Evolutionary conservation across 2,113 vertebrate genomes (phyloP).

Genomic region (Zosterops lateralis): DNA sequence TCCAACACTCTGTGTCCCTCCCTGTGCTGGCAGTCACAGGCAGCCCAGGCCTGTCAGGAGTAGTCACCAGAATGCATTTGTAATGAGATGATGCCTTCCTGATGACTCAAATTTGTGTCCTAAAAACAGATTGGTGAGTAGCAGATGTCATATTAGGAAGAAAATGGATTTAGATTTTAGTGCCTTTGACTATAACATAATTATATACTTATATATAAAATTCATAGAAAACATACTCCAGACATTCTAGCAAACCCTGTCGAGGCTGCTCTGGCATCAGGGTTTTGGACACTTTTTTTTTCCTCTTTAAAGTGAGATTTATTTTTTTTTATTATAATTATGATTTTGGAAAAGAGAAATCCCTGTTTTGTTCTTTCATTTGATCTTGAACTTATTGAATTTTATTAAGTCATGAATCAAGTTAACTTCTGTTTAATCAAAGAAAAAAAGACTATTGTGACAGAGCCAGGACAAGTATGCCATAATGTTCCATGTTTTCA

Average conservation of each 20-base stretch:
- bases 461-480: conserved; percentile 44
- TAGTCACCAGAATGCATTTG: not conserved
- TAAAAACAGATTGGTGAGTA: conserved; percentile 41
- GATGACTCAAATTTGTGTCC: conserved; percentile 6
- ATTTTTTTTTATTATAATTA: not conserved
- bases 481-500: conserved; percentile 44
- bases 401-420: conserved; percentile 37
- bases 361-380: conserved; percentile 17
- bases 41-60: not conserved
- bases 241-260: not conserved
- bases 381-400: conserved; percentile 53
- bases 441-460: not conserved
- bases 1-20: not conserved
- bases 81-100: conserved; percentile 34
- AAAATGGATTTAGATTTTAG: conserved; percentile 69
- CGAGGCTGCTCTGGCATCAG: not conserved
- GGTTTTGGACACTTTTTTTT: conserved; percentile 23
- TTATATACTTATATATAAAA: conserved; percentile 53
- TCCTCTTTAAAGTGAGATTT: conserved; percentile 46
- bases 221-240: conserved; percentile 31
- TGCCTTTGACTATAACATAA: conserved; percentile 74
- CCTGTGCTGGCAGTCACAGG: not conserved
- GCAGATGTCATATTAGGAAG: conserved; percentile 58
- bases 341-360: conserved; percentile 56
- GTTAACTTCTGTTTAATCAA: conserved; percentile 10